A percentile compares a stretch with the other conserved stretches of the same genome.
phyloP scores from a whole-genome alignment of 2,797 vertebrate species.

The Sciurus vulgaris region DNA sequence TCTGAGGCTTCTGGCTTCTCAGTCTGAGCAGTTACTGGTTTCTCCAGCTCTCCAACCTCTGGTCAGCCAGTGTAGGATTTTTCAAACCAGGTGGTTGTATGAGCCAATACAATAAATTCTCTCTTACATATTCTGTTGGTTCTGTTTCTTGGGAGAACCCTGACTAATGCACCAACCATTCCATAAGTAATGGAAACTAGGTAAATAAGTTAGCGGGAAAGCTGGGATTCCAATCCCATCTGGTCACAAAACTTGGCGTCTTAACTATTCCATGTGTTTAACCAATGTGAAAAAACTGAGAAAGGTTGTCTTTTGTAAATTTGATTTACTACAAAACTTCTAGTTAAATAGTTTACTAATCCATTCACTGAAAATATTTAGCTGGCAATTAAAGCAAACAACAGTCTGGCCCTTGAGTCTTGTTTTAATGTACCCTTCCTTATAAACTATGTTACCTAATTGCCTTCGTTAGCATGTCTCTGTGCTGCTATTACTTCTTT shows the following conservation, averaged over 20 bases:
- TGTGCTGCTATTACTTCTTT: not conserved
- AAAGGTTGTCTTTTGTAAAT: not conserved
- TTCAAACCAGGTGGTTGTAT: not conserved
- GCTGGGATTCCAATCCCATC: not conserved
- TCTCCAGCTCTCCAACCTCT: not conserved
- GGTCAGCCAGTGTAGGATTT: too few relatives aligned
- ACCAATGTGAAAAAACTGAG: not conserved
- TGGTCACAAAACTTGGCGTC: not conserved
- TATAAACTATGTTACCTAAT: not conserved
- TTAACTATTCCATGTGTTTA: not conserved
- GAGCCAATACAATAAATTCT: not conserved
- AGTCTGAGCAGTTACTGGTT: not conserved
- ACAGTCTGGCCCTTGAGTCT: not conserved
- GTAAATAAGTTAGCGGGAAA: not conserved
- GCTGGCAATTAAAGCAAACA: conserved; percentile 18
- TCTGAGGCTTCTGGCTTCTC: not conserved
- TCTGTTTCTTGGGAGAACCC: not conserved
- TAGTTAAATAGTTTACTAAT: conserved; percentile 11
- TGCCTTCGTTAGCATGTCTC: not conserved
- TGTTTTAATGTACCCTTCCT: not conserved
- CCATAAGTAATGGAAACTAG: not conserved
- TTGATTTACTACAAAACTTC: not conserved
- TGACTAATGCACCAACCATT: not conserved
- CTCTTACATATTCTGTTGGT: too few relatives aligned
- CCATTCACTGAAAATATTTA: not conserved